These are phyloP conservation scores for Leptatherina wallacei DNA, from an alignment of 2,797 vertebrate species.

Conservation along the genomic window DNA sequence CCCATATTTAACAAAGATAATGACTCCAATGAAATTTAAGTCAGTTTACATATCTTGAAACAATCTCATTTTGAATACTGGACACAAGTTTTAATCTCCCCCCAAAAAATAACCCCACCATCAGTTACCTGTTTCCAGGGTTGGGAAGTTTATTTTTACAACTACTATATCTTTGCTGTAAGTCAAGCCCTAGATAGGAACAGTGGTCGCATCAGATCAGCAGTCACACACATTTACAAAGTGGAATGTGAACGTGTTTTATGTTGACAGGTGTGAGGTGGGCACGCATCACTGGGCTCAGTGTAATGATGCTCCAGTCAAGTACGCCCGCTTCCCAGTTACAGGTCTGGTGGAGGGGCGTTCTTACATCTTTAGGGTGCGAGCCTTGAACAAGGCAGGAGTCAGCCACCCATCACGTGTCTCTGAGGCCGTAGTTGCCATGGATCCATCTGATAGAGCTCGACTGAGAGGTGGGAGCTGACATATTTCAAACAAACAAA, in stretches of 20 bases:
- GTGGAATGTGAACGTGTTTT: not conserved
- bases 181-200: not conserved
- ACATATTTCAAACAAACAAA: not conserved
- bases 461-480: constrained; percentile 87
- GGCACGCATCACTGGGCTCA: constrained; percentile 94
- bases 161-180: not conserved
- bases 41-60: too few species aligned
- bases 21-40: too few species aligned
- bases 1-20: not conserved
- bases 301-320: constrained; percentile 95
- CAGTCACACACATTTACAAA: not conserved
- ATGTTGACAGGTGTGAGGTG: constrained; percentile 89
- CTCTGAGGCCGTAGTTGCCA: constrained; percentile 90
- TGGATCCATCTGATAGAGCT: constrained; percentile 93
- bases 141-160: not conserved
- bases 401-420: constrained; percentile 90
- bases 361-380: constrained; percentile 93
- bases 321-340: constrained; percentile 96
- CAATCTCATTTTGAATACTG: too few species aligned
- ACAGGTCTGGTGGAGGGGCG: constrained; percentile 96
- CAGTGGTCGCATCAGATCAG: not conserved
- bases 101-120: too few species aligned
- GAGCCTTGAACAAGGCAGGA: constrained; percentile 91
- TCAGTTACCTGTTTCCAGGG: too few species aligned
- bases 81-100: too few species aligned